These are phyloP conservation scores for Pseudolaguvia tuberculata DNA, from an alignment of 2,113 vertebrate species.

Conservation along the genomic window DNA sequence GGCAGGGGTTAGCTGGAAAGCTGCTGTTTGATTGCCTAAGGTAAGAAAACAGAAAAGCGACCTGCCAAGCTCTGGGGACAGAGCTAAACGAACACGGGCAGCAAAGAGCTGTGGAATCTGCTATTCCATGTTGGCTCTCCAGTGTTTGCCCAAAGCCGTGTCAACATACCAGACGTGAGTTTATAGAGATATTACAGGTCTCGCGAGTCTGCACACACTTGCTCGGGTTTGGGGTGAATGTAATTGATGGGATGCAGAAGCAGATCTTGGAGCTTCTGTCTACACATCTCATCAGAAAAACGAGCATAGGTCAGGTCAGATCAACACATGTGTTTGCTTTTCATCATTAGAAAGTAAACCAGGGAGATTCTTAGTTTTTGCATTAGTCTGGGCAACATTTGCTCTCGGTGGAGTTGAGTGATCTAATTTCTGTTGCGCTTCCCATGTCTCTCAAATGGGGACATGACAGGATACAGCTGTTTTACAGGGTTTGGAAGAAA, in stretches of 20 bases:
- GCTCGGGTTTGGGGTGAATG: conserved; percentile 66
- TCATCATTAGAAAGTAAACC: conserved; percentile 73
- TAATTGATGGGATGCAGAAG: conserved; percentile 55
- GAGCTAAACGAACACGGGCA: conserved; percentile 46
- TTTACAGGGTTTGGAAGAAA: conserved; percentile 16
- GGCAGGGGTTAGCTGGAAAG: conserved; percentile 56
- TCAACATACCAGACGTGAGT: conserved; percentile 71
- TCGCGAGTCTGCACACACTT: conserved; percentile 40
- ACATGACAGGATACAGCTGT: conserved; percentile 27
- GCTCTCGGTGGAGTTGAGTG: conserved; percentile 55
- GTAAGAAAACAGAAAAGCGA: conserved; percentile 66
- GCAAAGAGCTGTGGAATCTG: conserved; percentile 56
- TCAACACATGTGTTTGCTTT: conserved; percentile 67
- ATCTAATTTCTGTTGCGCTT: conserved; percentile 56
- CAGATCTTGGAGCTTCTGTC: conserved; percentile 54
- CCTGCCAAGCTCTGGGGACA: conserved; percentile 57
- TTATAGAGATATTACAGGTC: conserved; percentile 71
- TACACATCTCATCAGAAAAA: conserved; percentile 60
- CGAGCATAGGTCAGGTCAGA: conserved; percentile 64
- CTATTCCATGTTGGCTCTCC: conserved; percentile 66
- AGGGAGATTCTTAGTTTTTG: conserved; percentile 58
- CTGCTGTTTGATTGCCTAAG: conserved; percentile 60
- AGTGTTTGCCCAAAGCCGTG: conserved; percentile 69
- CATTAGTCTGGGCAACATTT: conserved; percentile 57
- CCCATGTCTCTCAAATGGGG: conserved; percentile 53